These are phyloP conservation scores for Morphnarchus princeps DNA, from an alignment of 2,113 vertebrate species.

Conservation along the genomic window DNA sequence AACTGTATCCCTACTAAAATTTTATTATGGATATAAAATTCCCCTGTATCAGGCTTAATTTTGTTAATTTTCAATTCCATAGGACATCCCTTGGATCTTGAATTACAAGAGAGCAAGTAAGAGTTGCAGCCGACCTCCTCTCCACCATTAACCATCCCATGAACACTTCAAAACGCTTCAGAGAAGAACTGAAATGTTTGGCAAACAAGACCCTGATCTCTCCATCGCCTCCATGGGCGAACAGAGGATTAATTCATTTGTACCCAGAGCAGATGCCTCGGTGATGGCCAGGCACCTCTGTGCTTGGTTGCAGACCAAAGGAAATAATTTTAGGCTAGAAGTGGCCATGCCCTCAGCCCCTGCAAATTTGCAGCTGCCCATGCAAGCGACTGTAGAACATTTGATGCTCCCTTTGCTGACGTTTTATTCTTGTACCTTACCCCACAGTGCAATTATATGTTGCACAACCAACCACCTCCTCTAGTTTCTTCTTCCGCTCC, in stretches of 20 bases:
- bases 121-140: not conserved
- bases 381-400: not conserved
- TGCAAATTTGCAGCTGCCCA: not conserved
- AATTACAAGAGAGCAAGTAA: not conserved
- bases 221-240: not conserved
- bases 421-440: not conserved
- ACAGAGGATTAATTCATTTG: not conserved
- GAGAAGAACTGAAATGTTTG: not conserved
- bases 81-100: not conserved
- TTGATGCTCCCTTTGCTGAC: not conserved
- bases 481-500: not conserved
- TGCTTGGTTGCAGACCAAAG: not conserved
- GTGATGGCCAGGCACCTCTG: not conserved
- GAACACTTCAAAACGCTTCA: not conserved
- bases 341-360: not conserved
- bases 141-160: not conserved
- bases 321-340: not conserved
- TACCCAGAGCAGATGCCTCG: not conserved
- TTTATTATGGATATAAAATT: not conserved
- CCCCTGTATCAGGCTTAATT: not conserved
- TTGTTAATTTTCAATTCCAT: not conserved
- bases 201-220: not conserved
- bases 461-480: not conserved
- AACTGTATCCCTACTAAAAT: not conserved
- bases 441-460: accelerated